Evolutionary conservation across 2,113 vertebrate genomes (phyloP).

Genomic region (Chionis minor): DNA sequence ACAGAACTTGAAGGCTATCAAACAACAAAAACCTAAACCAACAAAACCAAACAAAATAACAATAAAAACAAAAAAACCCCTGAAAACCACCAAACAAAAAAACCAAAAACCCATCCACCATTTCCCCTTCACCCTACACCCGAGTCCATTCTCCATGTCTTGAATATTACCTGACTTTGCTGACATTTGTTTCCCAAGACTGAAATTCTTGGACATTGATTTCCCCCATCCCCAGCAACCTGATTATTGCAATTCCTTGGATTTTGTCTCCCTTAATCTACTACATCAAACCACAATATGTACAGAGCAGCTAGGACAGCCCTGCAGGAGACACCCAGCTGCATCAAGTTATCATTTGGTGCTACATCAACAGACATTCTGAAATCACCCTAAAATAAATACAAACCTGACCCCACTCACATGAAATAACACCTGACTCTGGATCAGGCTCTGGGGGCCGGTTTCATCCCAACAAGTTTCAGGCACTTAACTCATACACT

Average conservation of each 20-base stretch:
- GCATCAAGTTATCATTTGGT: background rate
- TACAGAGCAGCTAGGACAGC: background rate
- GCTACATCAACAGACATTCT: background rate
- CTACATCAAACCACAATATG: background rate
- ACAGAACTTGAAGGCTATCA: background rate
- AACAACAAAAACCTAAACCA: background rate
- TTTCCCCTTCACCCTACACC: no score
- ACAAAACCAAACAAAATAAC: background rate
- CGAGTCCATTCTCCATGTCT: background rate
- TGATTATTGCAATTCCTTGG: conserved; percentile 46
- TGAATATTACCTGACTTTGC: background rate
- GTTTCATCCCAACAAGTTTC: background rate
- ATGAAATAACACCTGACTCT: background rate
- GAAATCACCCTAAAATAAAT: background rate
- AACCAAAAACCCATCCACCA: rapidly evolving
- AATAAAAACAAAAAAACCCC: background rate
- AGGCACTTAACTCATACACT: background rate
- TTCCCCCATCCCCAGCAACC: background rate
- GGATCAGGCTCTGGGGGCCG: background rate
- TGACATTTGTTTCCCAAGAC: conserved; percentile 32
- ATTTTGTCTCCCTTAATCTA: conserved; percentile 27
- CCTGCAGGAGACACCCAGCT: background rate
- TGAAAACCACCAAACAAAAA: background rate
- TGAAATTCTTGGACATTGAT: conserved; percentile 47
- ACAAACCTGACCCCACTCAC: background rate